These are phyloP conservation scores for Sternarchorhynchus goeldii DNA, from an alignment of 2,797 vertebrate genomes.

Conservation along the genomic window DNA sequence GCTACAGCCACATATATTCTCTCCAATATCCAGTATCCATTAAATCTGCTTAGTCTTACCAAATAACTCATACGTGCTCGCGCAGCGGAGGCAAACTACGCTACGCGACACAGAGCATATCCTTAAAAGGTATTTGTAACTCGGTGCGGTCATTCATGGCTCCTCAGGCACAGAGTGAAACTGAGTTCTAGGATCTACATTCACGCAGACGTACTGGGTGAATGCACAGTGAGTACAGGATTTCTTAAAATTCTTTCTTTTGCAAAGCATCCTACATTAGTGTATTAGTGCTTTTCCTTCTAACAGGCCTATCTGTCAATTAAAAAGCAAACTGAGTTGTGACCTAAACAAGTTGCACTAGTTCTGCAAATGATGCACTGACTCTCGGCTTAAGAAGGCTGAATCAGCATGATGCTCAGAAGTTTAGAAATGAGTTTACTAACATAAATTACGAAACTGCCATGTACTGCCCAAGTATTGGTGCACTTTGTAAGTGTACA, in stretches of 20 bases:
- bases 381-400: neutral
- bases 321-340: too few relatives aligned
- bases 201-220: slow-evolving; percentile 25
- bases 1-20: too few relatives aligned
- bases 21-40: too few relatives aligned
- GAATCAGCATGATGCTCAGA: neutral
- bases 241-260: slow-evolving; percentile 1
- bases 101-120: slow-evolving; percentile 68
- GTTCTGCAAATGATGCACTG: too few relatives aligned
- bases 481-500: too few relatives aligned
- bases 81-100: slow-evolving; percentile 63
- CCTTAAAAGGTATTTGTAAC: slow-evolving; percentile 75
- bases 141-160: slow-evolving; percentile 55
- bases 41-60: neutral
- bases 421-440: neutral
- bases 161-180: slow-evolving; percentile 56
- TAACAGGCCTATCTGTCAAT: neutral
- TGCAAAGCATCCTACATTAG: neutral
- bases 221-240: slow-evolving; percentile 28
- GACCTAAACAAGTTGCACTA: too few relatives aligned
- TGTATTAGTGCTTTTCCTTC: neutral
- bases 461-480: neutral
- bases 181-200: slow-evolving; percentile 58
- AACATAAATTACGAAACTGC: neutral
- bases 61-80: slow-evolving; percentile 13